phyloP scores from a whole-genome alignment of 2,888 invertebrate species.

The Ischnura elegans region DNA sequence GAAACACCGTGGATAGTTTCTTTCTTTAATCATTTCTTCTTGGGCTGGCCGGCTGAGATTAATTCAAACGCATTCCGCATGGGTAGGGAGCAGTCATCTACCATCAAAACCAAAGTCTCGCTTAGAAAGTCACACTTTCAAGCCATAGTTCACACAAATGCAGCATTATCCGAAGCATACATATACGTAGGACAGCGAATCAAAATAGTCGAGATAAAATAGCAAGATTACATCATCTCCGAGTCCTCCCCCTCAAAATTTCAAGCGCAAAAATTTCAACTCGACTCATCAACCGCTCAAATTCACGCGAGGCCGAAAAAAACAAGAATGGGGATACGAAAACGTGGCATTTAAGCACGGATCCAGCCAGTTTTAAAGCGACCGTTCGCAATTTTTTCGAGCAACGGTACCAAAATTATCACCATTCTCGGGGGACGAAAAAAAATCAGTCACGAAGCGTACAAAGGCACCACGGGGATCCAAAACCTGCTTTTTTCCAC shows the following conservation, averaged over 20 bases:
- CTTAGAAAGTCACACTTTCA: too few relatives aligned
- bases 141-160: too few relatives aligned
- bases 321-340: not conserved
- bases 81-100: too few relatives aligned
- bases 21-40: too few relatives aligned
- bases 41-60: too few relatives aligned
- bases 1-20: too few relatives aligned
- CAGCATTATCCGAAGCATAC: too few relatives aligned
- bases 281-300: not conserved
- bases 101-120: too few relatives aligned
- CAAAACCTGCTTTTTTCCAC: not conserved
- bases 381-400: not conserved
- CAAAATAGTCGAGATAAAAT: too few relatives aligned
- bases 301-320: not conserved
- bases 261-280: not conserved
- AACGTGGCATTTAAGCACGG: not conserved
- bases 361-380: not conserved
- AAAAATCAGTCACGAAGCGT: not conserved
- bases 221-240: not conserved
- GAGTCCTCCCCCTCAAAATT: not conserved
- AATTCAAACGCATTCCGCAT: too few relatives aligned
- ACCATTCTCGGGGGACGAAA: not conserved
- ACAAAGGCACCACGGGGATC: not conserved
- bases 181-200: too few relatives aligned
- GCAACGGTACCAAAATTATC: not conserved